A percentile compares a stretch with the other conserved stretches of the same genome.
phyloP scores from a whole-genome alignment of 2,113 vertebrate species.

The Athene noctua region DNA sequence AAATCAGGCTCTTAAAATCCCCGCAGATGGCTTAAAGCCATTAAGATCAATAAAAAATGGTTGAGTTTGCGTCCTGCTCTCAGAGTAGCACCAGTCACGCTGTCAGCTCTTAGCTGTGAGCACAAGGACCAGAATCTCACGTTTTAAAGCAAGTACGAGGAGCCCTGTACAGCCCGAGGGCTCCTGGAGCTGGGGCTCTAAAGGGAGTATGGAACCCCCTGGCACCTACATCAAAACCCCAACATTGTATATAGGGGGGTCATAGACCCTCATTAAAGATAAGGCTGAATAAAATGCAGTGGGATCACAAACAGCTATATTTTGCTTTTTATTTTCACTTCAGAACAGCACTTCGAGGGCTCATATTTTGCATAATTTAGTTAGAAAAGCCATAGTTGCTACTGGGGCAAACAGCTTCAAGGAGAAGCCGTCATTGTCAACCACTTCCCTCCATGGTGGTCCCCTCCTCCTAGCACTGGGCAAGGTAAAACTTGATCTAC shows the following conservation, averaged over 20 bases:
- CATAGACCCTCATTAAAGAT: neutral
- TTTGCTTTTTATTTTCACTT: neutral
- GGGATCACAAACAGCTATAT: neutral
- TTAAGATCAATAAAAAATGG: neutral
- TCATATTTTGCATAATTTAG: neutral
- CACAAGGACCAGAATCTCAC: neutral
- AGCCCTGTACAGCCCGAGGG: neutral
- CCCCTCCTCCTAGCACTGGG: neutral
- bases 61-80: neutral
- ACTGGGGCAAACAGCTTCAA: neutral
- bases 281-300: neutral
- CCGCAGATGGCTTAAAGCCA: neutral
- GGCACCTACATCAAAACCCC: neutral
- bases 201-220: accelerated
- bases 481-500: neutral
- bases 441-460: neutral
- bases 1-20: neutral
- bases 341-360: neutral
- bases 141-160: neutral
- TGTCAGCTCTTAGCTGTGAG: neutral
- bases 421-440: neutral
- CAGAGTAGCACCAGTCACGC: accelerated
- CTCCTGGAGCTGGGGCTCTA: neutral
- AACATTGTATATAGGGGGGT: neutral
- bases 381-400: neutral